Evolutionary conservation across 2,888 invertebrate genomes (phyloP), one percentile per base, ranked within the genome.

Genomic region (Dynastes grantii): DNA sequence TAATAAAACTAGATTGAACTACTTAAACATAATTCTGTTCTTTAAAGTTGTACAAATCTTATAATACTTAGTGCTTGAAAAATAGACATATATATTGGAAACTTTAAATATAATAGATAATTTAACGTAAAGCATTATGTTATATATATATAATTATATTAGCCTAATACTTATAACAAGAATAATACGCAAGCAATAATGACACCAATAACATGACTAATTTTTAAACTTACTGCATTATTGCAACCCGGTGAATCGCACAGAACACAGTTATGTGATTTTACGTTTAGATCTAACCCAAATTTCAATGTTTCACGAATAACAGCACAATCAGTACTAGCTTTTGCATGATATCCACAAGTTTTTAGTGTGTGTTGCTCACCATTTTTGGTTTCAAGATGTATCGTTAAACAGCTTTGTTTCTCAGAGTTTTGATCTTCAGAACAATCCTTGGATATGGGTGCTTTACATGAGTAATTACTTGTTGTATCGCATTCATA

Each of bases 111-210:
- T 22, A 45, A 45, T 45, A 45, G 9, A 5, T 11, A 45, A 45
- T 45, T 45, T 8, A 45, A 45, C 11, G 45, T 45, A 8, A 8
- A 45, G 45, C 11, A 45, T 37, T 37, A 5, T 37, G 32, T 37
- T 37, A 5, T 37, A 45, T 8, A 8, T 45, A 45, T 45, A 11
- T 45, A 45, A 45, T 45, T 45, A 6, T 37, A 45, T 45, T 8
- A 11, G 45, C 45, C n/a, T 51, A 13, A 51, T 16, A 45, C 11
- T 45, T 67, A 67, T 16, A 67, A 16, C 29, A 40, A 22, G 45
- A 67, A 67, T 67, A 67, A 16, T 37, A 67, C n/a, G n/a, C 65
- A 67, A 67, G 65, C 49, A n/a, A 67, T 67, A 16, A 67, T 45
- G n/a, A 67, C 67, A 13, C 67, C 67, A 16, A 45, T 37, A 67